Percentiles rank a stretch among this genome's conserved stretches.
These are phyloP conservation scores for Cyrtorhinus lividipennis DNA, from an alignment of 1,140 invertebrate genomes.

Conservation along the genomic window DNA sequence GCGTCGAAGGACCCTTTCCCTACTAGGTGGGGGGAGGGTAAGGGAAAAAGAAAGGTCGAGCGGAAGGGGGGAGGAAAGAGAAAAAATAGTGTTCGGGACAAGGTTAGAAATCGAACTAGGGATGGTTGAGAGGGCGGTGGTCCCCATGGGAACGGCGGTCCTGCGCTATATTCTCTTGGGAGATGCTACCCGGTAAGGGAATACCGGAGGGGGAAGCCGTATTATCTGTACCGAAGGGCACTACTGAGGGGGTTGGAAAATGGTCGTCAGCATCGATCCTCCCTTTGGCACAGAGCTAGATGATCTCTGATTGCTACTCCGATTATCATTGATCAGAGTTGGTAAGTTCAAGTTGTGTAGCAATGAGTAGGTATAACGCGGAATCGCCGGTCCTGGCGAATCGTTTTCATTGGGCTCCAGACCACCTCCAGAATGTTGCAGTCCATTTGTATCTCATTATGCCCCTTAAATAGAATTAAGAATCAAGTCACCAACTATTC, in stretches of 20 bases:
- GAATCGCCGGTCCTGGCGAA: no score
- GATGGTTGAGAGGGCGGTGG: background rate
- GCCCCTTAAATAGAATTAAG: no score
- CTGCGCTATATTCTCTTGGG: constrained; percentile 16
- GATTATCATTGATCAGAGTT: constrained; percentile 9
- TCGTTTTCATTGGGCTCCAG: no score
- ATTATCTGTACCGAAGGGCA: constrained; percentile 11
- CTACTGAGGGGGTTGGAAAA: background rate
- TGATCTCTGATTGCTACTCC: constrained; percentile 13
- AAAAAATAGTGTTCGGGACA: constrained; percentile 17
- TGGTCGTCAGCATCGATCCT: constrained; percentile 14
- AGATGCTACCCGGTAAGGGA: constrained; percentile 8
- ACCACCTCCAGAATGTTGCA: no score
- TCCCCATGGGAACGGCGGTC: constrained; percentile 16
- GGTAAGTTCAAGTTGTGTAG: no score
- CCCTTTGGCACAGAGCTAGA: background rate
- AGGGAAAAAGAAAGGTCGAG: background rate
- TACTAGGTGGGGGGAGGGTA: background rate
- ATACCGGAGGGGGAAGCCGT: background rate
- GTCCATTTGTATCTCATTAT: no score
- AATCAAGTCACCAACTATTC: no score
- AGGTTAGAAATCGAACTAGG: constrained; percentile 16
- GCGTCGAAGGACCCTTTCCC: background rate
- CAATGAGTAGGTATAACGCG: no score
- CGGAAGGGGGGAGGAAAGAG: background rate